A percentile compares a stretch with the other conserved stretches of the same genome.
These are phyloP conservation scores for Silurus asotus DNA, from an alignment of 2,113 vertebrate genomes.

Conservation along the genomic window DNA sequence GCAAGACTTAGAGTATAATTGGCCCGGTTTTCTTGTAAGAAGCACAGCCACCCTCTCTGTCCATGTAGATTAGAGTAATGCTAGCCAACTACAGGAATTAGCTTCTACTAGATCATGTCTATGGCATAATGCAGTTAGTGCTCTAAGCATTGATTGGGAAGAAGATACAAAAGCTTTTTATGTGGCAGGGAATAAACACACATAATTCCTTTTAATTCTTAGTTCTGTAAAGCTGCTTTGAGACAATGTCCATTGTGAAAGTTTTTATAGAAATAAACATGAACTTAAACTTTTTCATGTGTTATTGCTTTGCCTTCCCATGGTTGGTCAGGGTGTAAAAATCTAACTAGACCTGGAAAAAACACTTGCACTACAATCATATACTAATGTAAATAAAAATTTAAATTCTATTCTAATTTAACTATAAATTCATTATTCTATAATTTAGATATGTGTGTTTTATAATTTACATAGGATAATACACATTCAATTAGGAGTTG, in stretches of 20 bases:
- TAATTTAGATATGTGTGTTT: background rate
- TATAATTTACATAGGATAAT: background rate
- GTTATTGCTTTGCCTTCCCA: background rate
- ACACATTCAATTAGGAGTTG: background rate
- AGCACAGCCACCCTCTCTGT: background rate
- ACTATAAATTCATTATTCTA: background rate
- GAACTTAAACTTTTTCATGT: background rate
- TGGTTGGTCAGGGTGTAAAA: background rate
- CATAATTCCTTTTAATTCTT: no score
- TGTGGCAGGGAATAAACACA: background rate
- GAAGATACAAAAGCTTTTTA: background rate
- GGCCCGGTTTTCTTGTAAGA: background rate
- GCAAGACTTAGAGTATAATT: conserved; percentile 1
- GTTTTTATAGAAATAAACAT: no score
- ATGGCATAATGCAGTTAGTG: background rate
- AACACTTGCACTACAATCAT: background rate
- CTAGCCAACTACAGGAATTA: background rate
- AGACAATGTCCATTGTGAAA: no score
- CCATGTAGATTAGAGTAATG: background rate
- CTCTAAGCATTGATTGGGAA: background rate
- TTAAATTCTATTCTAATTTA: background rate
- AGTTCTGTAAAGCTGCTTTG: no score
- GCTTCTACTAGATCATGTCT: background rate
- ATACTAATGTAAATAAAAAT: background rate
- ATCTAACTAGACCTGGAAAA: background rate